phyloP scores from a whole-genome alignment of 2,888 invertebrate species.

The Apocheima hispidaria region DNA sequence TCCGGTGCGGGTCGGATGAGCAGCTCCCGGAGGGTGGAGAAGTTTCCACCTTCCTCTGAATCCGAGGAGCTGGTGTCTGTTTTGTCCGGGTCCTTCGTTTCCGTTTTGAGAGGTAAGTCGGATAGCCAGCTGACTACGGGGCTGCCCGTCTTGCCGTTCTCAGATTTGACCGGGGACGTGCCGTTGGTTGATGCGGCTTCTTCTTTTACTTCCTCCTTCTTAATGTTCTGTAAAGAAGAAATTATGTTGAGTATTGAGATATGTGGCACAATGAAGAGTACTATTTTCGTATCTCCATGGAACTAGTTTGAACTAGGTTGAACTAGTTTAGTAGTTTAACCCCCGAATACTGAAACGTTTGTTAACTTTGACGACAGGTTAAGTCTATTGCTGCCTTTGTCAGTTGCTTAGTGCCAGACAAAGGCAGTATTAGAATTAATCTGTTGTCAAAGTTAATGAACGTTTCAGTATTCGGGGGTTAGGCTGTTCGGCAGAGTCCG shows the following conservation, averaged over 20 bases:
- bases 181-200: slow-evolving; percentile 78
- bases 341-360: too few relatives aligned
- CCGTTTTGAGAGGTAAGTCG: slow-evolving; percentile 70
- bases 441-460: too few relatives aligned
- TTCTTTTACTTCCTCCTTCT: slow-evolving; percentile 82
- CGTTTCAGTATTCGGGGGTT: too few relatives aligned
- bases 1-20: slow-evolving; percentile 90
- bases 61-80: slow-evolving; percentile 88
- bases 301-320: too few relatives aligned
- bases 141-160: slow-evolving; percentile 74
- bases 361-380: too few relatives aligned
- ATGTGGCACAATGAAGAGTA: neutral
- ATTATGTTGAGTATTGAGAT: neutral
- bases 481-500: too few relatives aligned
- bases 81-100: slow-evolving; percentile 72
- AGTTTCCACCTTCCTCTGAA: slow-evolving; percentile 90
- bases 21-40: slow-evolving; percentile 92
- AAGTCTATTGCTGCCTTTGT: too few relatives aligned
- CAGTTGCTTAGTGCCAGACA: too few relatives aligned
- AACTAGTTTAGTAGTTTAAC: too few relatives aligned
- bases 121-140: slow-evolving; percentile 76
- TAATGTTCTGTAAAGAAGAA: slow-evolving; percentile 69
- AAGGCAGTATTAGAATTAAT: too few relatives aligned
- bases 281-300: too few relatives aligned
- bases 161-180: slow-evolving; percentile 76